Evolutionary conservation across 2,113 vertebrate species (phyloP), one percentile per base, ranked within the genome.

Genomic region (Planiliza haematocheilus): DNA sequence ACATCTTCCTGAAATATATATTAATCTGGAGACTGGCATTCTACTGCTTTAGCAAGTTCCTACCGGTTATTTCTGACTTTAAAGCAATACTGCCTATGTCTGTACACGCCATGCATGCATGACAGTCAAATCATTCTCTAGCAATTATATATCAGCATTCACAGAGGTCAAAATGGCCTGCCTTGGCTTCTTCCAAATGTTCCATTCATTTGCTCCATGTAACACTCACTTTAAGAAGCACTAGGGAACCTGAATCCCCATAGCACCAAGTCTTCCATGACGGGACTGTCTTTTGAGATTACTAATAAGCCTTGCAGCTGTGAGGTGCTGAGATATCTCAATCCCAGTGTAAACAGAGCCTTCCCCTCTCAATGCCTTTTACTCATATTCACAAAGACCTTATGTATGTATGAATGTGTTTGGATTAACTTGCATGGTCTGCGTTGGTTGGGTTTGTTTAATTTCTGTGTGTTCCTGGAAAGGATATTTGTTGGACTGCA

Each of bases 281-380:
- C 58, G 16, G 48, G 58, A 36, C 43, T 76, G 64, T 77, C 48
- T 74, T 70, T 85, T 64, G 77, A 71, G 64, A 83, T 83, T 66
- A 79, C 72, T 68, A 81, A 59, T 79, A 70, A 79, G 10, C 71
- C 56, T 21, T 14, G 63, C 83, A 79, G 77, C 84, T 85, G 77
- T 66, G 65, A 77, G 74, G 75, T 77, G 70, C 55, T 70, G 84
- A 86, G 70, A 73, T 62, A 79, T 59, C 77, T 66, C 73, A 58
- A 51, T 84, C 83, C 77, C 41, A 68, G 37, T 68, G 49, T 73
- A 77, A 83, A 79, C 65, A 73, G 1, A 11, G 8, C 69, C 3
- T 30, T n/a, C 10, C 38, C 45, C 20, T 1, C 53, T 55, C 30
- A 72, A 77, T 74, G 45, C 52, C 17, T 37, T 71, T 69, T 18